Evolutionary conservation across 2,888 invertebrate species (phyloP).

Genomic region (Hypomecis punctinalis): DNA sequence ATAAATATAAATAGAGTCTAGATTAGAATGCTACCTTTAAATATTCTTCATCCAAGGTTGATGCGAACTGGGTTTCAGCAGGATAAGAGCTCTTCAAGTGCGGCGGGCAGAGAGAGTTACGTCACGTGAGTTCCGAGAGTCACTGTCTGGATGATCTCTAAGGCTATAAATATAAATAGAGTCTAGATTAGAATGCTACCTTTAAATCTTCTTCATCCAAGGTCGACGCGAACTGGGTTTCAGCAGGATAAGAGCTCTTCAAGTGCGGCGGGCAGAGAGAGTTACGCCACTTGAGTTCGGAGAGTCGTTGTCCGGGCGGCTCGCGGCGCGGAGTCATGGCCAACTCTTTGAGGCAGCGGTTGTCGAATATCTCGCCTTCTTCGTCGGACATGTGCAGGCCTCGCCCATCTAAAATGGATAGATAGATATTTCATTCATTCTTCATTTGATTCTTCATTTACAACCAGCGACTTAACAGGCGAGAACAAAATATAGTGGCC

Average conservation of each 20-base stretch:
- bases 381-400: conserved; percentile 92
- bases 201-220: conserved; percentile 81
- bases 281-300: conserved; percentile 91
- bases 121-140: not conserved
- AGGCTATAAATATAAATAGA: too few relatives aligned
- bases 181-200: conserved; percentile 51
- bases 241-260: conserved; percentile 93
- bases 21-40: too few relatives aligned
- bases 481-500: too few relatives aligned
- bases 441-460: too few relatives aligned
- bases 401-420: conserved; percentile 58
- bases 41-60: too few relatives aligned
- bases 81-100: too few relatives aligned
- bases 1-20: not conserved
- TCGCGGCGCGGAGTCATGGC: conserved; percentile 83
- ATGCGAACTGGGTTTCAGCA: too few relatives aligned
- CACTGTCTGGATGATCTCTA: too few relatives aligned
- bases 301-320: conserved; percentile 70
- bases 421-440: too few relatives aligned
- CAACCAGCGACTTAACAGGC: too few relatives aligned
- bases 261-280: conserved; percentile 93
- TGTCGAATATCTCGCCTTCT: conserved; percentile 93
- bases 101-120: too few relatives aligned
- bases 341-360: conserved; percentile 89
- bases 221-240: conserved; percentile 87